Conservation (phyloP, 2,113 vertebrate genomes). For the Turdus rufiventris region DNA sequence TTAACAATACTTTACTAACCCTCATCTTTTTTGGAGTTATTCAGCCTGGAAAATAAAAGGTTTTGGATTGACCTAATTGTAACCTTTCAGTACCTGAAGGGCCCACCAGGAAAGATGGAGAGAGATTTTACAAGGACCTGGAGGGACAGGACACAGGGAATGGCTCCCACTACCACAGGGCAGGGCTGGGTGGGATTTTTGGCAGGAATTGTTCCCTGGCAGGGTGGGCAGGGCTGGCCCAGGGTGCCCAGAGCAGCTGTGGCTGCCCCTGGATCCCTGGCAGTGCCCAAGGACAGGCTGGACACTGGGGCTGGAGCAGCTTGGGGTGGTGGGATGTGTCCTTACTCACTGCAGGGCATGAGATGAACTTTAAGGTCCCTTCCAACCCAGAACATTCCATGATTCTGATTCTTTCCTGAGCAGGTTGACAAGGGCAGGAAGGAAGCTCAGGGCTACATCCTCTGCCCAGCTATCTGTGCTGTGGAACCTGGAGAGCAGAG, state of each 20-base stretch:
- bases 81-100: not conserved
- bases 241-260: not conserved
- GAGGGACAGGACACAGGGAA: not conserved
- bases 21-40: not conserved
- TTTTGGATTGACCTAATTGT: not conserved
- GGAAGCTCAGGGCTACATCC: not conserved
- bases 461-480: rapidly evolving
- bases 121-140: not conserved
- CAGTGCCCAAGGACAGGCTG: rapidly evolving
- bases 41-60: not conserved
- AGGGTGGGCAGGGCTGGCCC: not conserved
- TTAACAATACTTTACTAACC: rapidly evolving
- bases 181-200: rapidly evolving
- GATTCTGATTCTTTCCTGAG: not conserved
- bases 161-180: not conserved
- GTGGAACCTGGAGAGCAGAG: not conserved
- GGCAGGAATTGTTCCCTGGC: rapidly evolving
- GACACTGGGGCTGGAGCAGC: rapidly evolving
- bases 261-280: not conserved
- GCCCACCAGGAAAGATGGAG: not conserved
- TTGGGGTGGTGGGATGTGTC: not conserved
- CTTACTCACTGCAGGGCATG: not conserved
- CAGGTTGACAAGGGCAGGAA: not conserved
- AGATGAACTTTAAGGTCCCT: not conserved
- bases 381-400: not conserved